phyloP scores from a whole-genome alignment of 1,140 invertebrate species.

The Drusus annulatus region DNA sequence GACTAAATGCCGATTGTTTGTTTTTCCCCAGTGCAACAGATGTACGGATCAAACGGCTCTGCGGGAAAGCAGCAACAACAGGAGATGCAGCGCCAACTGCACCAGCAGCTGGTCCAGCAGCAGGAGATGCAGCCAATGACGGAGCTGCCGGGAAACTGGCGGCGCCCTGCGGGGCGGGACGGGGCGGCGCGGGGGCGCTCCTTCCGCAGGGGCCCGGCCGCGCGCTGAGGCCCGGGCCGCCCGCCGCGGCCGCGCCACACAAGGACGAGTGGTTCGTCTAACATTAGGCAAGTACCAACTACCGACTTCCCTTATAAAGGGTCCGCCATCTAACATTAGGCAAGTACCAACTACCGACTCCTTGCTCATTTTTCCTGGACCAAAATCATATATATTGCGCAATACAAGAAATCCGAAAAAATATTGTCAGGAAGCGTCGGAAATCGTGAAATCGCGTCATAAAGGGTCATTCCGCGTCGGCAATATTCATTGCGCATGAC shows the following conservation, averaged over 20 bases:
- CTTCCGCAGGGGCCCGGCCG: conserved; percentile 67
- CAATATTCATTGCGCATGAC: no score
- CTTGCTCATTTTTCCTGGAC: no score
- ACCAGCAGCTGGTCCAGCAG: conserved; percentile 60
- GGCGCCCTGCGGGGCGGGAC: conserved; percentile 91
- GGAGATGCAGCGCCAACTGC: conserved; percentile 63
- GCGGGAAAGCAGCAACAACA: conserved; percentile 73
- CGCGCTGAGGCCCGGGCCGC: conserved; percentile 68
- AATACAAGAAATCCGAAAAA: no score
- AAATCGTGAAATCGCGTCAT: no score
- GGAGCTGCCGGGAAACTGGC: conserved; percentile 90
- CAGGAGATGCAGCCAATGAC: conserved; percentile 60
- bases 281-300: conserved; percentile 69
- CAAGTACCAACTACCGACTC: conserved; percentile 63
- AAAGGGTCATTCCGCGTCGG: no score
- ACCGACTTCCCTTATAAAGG: no score
- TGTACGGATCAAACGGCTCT: conserved; percentile 85
- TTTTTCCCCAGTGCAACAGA: conserved; percentile 79
- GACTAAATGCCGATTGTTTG: no score
- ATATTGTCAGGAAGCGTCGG: no score
- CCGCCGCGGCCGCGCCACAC: conserved; percentile 69
- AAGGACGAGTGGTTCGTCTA: conserved; percentile 83
- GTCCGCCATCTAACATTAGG: no score
- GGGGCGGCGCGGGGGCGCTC: conserved; percentile 73
- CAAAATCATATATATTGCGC: no score